A percentile compares a stretch with the other conserved stretches of the same genome.
phyloP scores from a whole-genome alignment of 1,140 invertebrate genomes.

The Drosophila lini region DNA sequence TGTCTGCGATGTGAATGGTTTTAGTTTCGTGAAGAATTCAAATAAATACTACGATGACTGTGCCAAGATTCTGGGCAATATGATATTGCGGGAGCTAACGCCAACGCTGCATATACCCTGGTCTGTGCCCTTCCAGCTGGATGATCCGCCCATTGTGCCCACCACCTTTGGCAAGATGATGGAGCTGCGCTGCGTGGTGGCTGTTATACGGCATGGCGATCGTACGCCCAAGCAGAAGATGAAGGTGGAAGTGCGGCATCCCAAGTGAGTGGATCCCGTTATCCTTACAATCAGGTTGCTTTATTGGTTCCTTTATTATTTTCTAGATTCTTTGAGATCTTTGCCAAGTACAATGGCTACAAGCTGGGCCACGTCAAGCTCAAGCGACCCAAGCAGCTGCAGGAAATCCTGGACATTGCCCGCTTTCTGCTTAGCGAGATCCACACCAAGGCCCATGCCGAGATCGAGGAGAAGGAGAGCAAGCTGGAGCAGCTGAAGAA shows the following conservation, averaged over 20 bases:
- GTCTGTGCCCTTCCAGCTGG: conserved; percentile 97
- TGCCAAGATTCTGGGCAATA: conserved; percentile 97
- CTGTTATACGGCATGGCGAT: conserved; percentile 99
- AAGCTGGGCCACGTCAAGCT: conserved; percentile 98
- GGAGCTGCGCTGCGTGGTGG: conserved; percentile 98
- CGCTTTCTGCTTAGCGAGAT: conserved; percentile 94
- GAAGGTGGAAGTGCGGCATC: conserved; percentile 99
- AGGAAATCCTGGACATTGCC: conserved; percentile 98
- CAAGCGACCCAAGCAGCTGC: conserved; percentile 98
- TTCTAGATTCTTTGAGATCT: conserved; percentile 98
- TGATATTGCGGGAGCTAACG: conserved; percentile 95
- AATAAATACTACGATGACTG: conserved; percentile 99
- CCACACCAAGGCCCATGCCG: conserved; percentile 93
- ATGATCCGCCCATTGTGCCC: conserved; percentile 99
- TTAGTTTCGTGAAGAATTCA: conserved; percentile 99
- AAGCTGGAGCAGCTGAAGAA: conserved; percentile 99
- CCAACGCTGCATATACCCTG: conserved; percentile 98
- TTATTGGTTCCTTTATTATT: not conserved
- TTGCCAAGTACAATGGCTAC: conserved; percentile 98
- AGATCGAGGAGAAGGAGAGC: conserved; percentile 98
- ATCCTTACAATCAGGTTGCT: not conserved
- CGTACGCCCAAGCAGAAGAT: conserved; percentile 99
- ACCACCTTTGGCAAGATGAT: conserved; percentile 99
- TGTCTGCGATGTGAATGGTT: conserved; percentile 99
- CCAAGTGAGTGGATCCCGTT: conserved; percentile 89